Evolutionary conservation across 2,113 vertebrate genomes (phyloP).

Genomic region (Pachyramphus minor): DNA sequence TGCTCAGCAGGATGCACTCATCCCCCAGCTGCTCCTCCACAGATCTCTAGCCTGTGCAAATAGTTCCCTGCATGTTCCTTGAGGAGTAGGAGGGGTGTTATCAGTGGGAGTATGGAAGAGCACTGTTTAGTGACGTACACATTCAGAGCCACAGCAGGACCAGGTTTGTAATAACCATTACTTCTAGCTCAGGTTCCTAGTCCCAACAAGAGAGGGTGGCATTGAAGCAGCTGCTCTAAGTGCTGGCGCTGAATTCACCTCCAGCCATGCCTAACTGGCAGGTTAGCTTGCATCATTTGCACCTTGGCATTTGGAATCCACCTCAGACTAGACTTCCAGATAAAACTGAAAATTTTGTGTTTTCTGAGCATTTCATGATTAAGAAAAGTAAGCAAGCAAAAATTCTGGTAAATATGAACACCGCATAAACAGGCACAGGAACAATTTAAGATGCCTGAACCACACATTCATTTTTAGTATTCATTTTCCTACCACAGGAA

Average conservation of each 20-base stretch:
- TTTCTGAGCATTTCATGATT: neutral
- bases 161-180: neutral
- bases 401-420: neutral
- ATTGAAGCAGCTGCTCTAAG: neutral
- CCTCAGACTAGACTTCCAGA: neutral
- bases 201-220: neutral
- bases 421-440: neutral
- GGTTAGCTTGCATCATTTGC: neutral
- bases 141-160: neutral
- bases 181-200: neutral
- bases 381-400: neutral
- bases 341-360: neutral
- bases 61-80: neutral
- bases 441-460: neutral
- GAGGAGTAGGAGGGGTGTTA: fast-evolving
- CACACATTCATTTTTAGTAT: neutral
- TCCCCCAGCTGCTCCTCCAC: neutral
- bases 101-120: neutral
- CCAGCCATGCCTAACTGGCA: neutral
- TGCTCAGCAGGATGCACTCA: neutral
- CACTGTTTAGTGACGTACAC: neutral
- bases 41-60: neutral
- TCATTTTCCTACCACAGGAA: neutral
- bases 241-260: neutral
- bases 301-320: neutral